Conservation (phyloP, 2,113 vertebrate genomes). For the Mormyrus lacerda region DNA sequence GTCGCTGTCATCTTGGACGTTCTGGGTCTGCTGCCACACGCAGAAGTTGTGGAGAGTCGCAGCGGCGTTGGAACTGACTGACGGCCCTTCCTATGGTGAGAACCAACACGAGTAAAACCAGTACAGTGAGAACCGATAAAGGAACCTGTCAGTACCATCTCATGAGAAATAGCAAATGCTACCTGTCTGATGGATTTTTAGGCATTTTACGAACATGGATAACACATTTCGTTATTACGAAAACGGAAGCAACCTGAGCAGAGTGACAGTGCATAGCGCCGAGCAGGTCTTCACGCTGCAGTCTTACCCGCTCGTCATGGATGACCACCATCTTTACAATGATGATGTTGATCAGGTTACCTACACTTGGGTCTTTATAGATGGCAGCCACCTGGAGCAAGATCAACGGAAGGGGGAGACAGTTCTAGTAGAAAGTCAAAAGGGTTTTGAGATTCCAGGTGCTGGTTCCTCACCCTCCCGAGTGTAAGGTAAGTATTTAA, state of each 20-base stretch:
- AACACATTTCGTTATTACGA: background rate
- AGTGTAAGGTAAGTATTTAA: background rate
- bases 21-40: conserved; percentile 88
- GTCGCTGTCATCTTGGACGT: conserved; percentile 78
- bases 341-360: conserved; percentile 93
- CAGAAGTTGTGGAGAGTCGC: conserved; percentile 91
- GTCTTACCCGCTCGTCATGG: conserved; percentile 87
- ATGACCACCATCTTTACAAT: conserved; percentile 87
- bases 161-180: background rate
- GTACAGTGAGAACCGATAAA: background rate
- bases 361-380: conserved; percentile 90
- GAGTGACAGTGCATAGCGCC: too few relatives aligned
- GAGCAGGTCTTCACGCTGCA: background rate
- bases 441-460: background rate
- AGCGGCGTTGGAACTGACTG: conserved; percentile 83
- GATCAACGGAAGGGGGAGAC: conserved; percentile 49
- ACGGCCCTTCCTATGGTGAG: conserved; percentile 77
- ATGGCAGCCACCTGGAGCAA: conserved; percentile 85
- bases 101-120: background rate
- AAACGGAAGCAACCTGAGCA: background rate
- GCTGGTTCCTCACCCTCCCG: background rate
- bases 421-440: conserved; percentile 28
- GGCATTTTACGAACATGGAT: background rate
- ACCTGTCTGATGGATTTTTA: background rate
- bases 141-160: background rate